phyloP scores from a whole-genome alignment of 2,888 invertebrate genomes.

The Hesperia comma region DNA sequence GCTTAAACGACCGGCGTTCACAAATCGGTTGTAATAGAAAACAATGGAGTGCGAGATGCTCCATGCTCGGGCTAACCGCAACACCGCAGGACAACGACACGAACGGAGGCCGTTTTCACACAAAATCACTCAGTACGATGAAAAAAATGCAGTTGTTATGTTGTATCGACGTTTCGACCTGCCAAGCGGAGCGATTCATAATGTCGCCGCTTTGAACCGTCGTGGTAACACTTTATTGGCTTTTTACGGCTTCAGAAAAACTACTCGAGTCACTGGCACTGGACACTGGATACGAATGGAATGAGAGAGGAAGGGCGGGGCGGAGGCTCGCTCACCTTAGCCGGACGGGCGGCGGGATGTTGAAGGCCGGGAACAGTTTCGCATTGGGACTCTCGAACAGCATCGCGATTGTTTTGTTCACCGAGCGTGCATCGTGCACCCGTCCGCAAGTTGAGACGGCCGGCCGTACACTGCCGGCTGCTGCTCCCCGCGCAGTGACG shows the following conservation, averaged over 20 bases:
- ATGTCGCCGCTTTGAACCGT: slow-evolving; percentile 58
- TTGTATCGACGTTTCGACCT: slow-evolving; percentile 68
- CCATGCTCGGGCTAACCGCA: slow-evolving; percentile 39
- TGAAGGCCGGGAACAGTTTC: slow-evolving; percentile 87
- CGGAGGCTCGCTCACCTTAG: slow-evolving; percentile 72
- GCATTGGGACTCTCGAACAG: slow-evolving; percentile 89
- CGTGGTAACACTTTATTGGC: slow-evolving; percentile 64
- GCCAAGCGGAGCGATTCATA: slow-evolving; percentile 58
- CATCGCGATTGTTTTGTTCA: slow-evolving; percentile 82
- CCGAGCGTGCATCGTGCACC: slow-evolving; percentile 73
- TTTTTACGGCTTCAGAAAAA: slow-evolving; percentile 62
- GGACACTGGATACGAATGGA: slow-evolving; percentile 39
- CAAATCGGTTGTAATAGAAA: slow-evolving; percentile 28
- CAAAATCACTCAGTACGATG: slow-evolving; percentile 45
- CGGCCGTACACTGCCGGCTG: slow-evolving; percentile 68
- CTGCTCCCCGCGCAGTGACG: slow-evolving; percentile 64
- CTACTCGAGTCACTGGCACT: slow-evolving; percentile 61
- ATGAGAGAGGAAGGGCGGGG: slow-evolving; percentile 24
- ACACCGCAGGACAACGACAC: slow-evolving; percentile 44
- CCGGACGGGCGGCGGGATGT: slow-evolving; percentile 88
- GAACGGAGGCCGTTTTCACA: slow-evolving; percentile 40
- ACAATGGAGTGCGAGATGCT: slow-evolving; percentile 34
- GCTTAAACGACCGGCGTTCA: slow-evolving; percentile 28
- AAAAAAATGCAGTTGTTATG: slow-evolving; percentile 53
- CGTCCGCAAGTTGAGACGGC: slow-evolving; percentile 65